Evolutionary conservation across 2,113 vertebrate genomes (phyloP).

Genomic region (Diphyllodes magnificus): DNA sequence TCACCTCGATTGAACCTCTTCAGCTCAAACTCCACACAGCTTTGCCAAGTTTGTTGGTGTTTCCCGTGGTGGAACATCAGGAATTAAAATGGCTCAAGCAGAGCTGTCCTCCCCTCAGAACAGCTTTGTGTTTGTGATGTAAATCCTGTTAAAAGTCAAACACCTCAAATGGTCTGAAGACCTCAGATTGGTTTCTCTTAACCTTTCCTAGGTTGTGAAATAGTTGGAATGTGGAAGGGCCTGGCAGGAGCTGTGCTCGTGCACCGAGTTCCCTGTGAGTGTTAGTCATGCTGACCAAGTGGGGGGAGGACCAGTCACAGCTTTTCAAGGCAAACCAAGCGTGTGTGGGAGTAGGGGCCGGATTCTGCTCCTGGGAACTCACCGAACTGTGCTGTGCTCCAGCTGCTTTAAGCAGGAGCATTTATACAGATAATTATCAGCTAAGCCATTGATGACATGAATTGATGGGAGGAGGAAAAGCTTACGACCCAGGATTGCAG

Average conservation of each 20-base stretch:
- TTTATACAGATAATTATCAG: background rate
- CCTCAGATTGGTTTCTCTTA: rapidly evolving
- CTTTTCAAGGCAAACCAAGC: background rate
- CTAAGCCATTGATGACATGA: background rate
- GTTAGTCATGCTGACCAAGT: background rate
- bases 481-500: background rate
- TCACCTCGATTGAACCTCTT: constrained; percentile 7
- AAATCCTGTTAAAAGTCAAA: background rate
- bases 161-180: background rate
- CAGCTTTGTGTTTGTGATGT: background rate
- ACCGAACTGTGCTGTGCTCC: background rate
- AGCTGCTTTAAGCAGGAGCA: background rate
- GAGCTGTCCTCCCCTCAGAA: background rate
- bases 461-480: background rate
- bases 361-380: background rate
- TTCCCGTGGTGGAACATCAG: background rate
- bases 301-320: background rate
- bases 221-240: background rate
- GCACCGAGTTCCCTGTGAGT: background rate
- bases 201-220: background rate
- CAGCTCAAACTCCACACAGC: rapidly evolving
- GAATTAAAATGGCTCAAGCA: background rate
- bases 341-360: background rate
- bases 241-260: background rate
- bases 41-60: background rate